phyloP scores from a whole-genome alignment of 2,888 invertebrate species.

The Drosophila acutilabella region DNA sequence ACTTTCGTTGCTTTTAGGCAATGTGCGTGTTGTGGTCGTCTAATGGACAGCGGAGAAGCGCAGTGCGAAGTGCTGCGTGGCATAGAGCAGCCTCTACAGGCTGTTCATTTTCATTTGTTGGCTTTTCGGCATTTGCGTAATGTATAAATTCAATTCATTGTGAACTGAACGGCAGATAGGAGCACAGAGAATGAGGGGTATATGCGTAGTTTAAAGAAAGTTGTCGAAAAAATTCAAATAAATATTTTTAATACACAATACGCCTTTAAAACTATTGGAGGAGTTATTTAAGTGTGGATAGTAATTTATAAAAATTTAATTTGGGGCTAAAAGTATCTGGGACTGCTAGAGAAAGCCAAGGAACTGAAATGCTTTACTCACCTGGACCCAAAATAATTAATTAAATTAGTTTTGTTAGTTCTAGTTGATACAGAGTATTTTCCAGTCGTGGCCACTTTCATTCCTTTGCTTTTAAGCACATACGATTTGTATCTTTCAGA shows the following conservation, averaged over 20 bases:
- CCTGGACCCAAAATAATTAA: no score
- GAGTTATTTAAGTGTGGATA: no score
- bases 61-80: constrained; percentile 11
- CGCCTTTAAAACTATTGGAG: no score
- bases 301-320: no score
- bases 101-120: constrained; percentile 63
- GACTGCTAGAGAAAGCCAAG: no score
- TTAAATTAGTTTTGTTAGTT: no score
- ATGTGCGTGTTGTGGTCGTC: constrained; percentile 53
- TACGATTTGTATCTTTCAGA: constrained; percentile 55
- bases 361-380: no score
- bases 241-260: no score
- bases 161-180: not conserved
- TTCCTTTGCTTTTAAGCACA: constrained; percentile 37
- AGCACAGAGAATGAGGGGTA: not conserved
- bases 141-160: constrained; percentile 70
- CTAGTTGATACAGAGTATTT: constrained; percentile 5
- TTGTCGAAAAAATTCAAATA: not conserved
- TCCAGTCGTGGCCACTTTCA: not conserved
- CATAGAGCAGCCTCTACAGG: constrained; percentile 10
- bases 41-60: constrained; percentile 33
- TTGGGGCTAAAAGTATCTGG: no score
- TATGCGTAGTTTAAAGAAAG: not conserved
- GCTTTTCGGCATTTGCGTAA: constrained; percentile 55
- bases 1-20: constrained; percentile 33